Percentiles rank a stretch among this genome's conserved stretches.
These are phyloP conservation scores for Gastrophysa polygoni DNA, from an alignment of 2,888 invertebrate species.

Conservation along the genomic window DNA sequence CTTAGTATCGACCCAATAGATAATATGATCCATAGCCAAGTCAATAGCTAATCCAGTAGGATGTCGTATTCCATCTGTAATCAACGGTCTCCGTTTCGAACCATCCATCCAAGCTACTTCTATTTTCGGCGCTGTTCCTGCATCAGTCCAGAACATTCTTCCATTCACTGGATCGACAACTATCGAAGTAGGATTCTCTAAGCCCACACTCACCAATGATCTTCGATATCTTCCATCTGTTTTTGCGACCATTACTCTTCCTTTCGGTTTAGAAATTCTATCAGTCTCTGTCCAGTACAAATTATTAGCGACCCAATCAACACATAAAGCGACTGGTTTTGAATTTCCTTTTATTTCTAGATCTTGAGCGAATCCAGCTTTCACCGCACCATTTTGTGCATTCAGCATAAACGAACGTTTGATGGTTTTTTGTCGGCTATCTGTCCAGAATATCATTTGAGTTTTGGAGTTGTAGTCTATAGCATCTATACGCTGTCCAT, in stretches of 20 bases:
- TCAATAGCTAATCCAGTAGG: constrained; percentile 93
- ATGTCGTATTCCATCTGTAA: constrained; percentile 79
- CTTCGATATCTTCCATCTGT: constrained; percentile 89
- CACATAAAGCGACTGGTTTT: constrained; percentile 86
- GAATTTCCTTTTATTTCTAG: constrained; percentile 82
- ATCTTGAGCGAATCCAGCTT: constrained; percentile 85
- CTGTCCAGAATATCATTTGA: constrained; percentile 95
- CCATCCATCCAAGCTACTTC: constrained; percentile 98
- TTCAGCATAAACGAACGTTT: constrained; percentile 90
- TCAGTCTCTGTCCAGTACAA: constrained; percentile 93
- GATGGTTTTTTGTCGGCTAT: constrained; percentile 87
- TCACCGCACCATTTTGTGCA: constrained; percentile 75
- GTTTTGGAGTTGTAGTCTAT: constrained; percentile 85
- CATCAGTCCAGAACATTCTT: constrained; percentile 92
- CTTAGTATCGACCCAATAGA: constrained; percentile 97
- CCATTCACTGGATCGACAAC: constrained; percentile 87
- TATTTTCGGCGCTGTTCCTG: constrained; percentile 89
- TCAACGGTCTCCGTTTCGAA: constrained; percentile 79
- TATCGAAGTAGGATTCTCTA: constrained; percentile 88
- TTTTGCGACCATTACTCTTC: constrained; percentile 84
- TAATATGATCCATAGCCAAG: constrained; percentile 82
- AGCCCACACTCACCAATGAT: constrained; percentile 76
- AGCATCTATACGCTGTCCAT: constrained; percentile 89
- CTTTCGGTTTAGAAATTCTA: constrained; percentile 73
- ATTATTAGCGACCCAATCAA: constrained; percentile 94